Evolutionary conservation across 92 coral and sea anemone species (phyloP).

Genomic region (Blastomussa wellsi): DNA sequence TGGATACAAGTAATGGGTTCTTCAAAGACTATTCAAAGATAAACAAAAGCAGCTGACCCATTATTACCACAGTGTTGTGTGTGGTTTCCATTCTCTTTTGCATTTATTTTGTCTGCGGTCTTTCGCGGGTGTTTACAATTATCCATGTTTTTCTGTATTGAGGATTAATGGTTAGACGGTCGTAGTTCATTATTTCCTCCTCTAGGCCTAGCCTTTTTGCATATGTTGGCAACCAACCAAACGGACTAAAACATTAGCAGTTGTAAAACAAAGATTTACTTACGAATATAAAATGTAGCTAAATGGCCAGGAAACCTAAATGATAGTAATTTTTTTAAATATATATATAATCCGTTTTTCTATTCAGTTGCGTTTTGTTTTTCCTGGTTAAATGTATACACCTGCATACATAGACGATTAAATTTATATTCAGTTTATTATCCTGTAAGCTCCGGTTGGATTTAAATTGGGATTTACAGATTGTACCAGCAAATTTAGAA

Average conservation of each 20-base stretch:
- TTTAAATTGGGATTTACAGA: background rate
- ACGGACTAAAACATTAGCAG: background rate
- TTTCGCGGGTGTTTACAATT: background rate
- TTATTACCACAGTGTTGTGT: background rate
- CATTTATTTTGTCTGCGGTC: background rate
- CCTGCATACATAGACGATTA: background rate
- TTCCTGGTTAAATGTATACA: too few species aligned
- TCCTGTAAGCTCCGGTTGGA: background rate
- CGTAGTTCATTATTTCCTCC: background rate
- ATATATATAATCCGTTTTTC: background rate
- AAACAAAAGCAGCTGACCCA: background rate
- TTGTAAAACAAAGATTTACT: background rate
- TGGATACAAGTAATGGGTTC: background rate
- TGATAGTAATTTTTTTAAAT: background rate
- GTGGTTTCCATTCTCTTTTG: background rate
- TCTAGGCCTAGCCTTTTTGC: background rate
- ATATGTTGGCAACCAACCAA: background rate
- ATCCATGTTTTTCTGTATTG: background rate
- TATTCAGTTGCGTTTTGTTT: background rate
- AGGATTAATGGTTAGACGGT: background rate
- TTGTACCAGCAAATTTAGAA: background rate
- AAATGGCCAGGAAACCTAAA: background rate
- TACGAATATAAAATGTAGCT: background rate
- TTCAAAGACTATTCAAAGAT: background rate
- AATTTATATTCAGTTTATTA: background rate